Base-by-base conservation (phyloP, 2,797 vertebrate species). In the Knipowitschia caucasica region DNA sequence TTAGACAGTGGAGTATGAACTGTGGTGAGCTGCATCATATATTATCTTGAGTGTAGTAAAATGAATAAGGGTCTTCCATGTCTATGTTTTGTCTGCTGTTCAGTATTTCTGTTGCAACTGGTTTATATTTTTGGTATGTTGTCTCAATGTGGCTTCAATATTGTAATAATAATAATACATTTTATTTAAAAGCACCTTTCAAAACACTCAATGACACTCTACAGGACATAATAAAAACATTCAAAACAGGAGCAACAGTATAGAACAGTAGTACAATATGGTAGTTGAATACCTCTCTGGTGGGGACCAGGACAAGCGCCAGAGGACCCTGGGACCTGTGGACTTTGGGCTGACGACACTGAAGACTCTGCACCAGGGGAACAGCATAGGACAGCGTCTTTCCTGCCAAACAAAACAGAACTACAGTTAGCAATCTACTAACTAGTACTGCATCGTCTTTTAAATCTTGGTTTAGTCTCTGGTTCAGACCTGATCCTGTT, bases 331-430 rank as follows among this genome's bases (percentile, higher is more conserved):
- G 92, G 0, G 90, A 88, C 61, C 96, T 91, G 91, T 91, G 84
- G 75, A 98, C 88, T 87, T 94, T 96, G 2, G 90, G 81, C 44
- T 88, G 71, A n/a, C 89, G 49, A 12, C 83, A 85, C 81, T 96
- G 96, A 39, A 99, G 92, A 34, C 82, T 86, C 72, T 99, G 95
- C 11, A 98, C 92, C 63, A 99, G 65, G 0, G 96, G 95, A 73
- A 98, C 79, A 0, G 91, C 93, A 43, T 95, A 99, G 12, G 93
- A 93, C 65, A 99, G 88, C 0, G 96, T 98, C 86, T 99, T 99
- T 73, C 96, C 96, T 99, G 84, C 24, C 62, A 18, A 7, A 29
- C 7, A 56, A 6, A 54, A 12, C 11, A 18, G 15, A 1, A 8
- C 15, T 17, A 8, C 30, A 33, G 30, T 11, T 2, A 9, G 30